A percentile compares a stretch with the other conserved stretches of the same genome.
Evolutionary conservation across 2,113 vertebrate species (phyloP).

Genomic region (Eira barbara): DNA sequence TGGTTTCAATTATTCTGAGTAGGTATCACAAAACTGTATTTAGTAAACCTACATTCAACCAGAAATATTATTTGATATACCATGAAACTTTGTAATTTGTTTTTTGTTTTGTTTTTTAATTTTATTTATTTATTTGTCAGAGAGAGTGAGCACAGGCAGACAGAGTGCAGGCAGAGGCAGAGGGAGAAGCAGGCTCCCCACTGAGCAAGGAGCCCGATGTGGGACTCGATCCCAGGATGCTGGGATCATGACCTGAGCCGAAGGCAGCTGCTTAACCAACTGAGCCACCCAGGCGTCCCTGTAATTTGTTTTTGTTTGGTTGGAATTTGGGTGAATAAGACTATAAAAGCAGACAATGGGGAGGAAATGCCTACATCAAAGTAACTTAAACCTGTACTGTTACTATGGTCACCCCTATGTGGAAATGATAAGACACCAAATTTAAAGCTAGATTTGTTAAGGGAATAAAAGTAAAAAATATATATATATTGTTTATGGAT

Average conservation of each 20-base stretch:
- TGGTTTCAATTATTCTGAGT: background rate
- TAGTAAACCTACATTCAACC: background rate
- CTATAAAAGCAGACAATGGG: background rate
- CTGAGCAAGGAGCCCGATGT: no score
- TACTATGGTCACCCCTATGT: background rate
- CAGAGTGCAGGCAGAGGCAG: no score
- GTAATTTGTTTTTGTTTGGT: background rate
- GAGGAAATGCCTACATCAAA: background rate
- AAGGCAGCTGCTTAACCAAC: no score
- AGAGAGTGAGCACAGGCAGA: no score
- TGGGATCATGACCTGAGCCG: no score
- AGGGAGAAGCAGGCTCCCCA: no score
- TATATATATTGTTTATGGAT: no score
- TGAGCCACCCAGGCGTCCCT: no score
- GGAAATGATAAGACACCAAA: background rate
- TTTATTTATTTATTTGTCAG: no score
- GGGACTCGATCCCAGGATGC: no score
- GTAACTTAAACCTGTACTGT: background rate
- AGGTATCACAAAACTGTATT: background rate
- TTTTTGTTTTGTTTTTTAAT: background rate
- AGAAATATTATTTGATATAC: background rate
- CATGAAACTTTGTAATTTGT: background rate
- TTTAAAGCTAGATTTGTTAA: background rate
- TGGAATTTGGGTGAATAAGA: background rate
- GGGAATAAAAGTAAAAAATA: background rate